Evolutionary conservation across 1,140 invertebrate species (phyloP).

Genomic region (Macrobrachium rosenbergii): DNA sequence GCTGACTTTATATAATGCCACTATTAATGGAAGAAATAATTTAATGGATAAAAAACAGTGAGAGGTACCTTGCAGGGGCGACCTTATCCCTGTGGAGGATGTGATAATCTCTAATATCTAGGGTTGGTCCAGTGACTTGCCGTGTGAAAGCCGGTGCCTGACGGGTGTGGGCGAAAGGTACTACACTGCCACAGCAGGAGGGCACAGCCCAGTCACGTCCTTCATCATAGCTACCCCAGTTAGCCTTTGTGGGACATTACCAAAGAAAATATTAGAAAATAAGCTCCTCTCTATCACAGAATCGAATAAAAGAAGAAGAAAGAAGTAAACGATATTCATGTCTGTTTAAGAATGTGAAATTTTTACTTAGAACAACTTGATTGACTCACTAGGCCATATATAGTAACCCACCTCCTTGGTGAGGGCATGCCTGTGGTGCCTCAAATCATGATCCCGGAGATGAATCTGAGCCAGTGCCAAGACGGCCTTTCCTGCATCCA

Average conservation of each 20-base stretch:
- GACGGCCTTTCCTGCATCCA: conserved; percentile 60
- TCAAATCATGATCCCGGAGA: conserved; percentile 27
- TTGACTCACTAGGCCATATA: background rate
- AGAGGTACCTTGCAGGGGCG: conserved; percentile 51
- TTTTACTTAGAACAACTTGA: background rate
- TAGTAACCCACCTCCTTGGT: conserved; percentile 39
- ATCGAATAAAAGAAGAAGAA: background rate
- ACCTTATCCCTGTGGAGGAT: conserved; percentile 50
- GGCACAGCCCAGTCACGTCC: conserved; percentile 36
- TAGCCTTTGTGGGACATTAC: background rate
- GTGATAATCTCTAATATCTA: conserved; percentile 53
- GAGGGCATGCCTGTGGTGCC: conserved; percentile 51
- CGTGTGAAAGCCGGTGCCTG: conserved; percentile 60
- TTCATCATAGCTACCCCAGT: conserved; percentile 41
- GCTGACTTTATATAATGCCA: too few relatives aligned
- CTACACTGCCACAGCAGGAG: conserved; percentile 55
- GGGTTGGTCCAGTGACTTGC: conserved; percentile 57
- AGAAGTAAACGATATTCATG: background rate
- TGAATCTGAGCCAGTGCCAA: conserved; percentile 52
- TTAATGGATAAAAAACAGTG: too few relatives aligned
- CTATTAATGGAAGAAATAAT: too few relatives aligned
- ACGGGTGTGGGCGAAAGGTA: conserved; percentile 59
- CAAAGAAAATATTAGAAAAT: background rate
- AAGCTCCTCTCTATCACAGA: background rate
- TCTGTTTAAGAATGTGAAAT: too few relatives aligned